A percentile compares a stretch with the other conserved stretches of the same genome.
phyloP scores from a whole-genome alignment of 2,888 invertebrate species.

The Cecidostiba fungosa region DNA sequence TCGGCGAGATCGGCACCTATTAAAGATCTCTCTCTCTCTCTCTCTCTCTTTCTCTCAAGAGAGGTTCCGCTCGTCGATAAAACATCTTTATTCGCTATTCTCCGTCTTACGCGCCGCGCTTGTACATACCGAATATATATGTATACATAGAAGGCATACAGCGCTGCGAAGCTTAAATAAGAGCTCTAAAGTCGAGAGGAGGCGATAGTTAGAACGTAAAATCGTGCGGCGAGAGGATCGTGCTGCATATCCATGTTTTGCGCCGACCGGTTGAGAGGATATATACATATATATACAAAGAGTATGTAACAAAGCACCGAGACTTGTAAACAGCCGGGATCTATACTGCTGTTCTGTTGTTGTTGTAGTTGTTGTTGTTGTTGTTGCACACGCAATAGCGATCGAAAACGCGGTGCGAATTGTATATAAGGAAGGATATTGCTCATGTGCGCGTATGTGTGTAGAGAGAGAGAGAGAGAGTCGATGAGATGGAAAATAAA shows the following conservation, averaged over 20 bases:
- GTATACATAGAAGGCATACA: neutral
- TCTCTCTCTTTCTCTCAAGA: too few relatives aligned
- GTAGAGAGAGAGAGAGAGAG: too few relatives aligned
- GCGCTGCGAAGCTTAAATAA: conserved; percentile 23
- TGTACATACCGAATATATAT: neutral
- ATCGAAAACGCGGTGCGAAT: neutral
- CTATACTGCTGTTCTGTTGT: too few relatives aligned
- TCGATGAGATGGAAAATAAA: neutral
- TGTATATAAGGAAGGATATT: neutral
- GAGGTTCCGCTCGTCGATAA: conserved; percentile 36
- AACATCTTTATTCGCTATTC: conserved; percentile 58
- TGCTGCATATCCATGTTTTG: conserved; percentile 13
- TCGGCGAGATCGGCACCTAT: conserved; percentile 35
- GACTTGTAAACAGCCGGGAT: neutral
- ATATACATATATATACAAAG: neutral
- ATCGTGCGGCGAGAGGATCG: conserved; percentile 30
- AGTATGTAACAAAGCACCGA: neutral
- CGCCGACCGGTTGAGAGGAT: neutral
- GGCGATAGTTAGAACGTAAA: conserved; percentile 36
- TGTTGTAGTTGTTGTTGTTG: too few relatives aligned
- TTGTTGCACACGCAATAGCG: neutral
- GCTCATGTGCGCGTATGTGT: neutral
- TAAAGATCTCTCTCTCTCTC: conserved; percentile 42
- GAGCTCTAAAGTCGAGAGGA: conserved; percentile 29
- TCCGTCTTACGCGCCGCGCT: conserved; percentile 42